Evolutionary conservation across 1,140 invertebrate species (phyloP).

Genomic region (Dinoponera quadriceps): DNA sequence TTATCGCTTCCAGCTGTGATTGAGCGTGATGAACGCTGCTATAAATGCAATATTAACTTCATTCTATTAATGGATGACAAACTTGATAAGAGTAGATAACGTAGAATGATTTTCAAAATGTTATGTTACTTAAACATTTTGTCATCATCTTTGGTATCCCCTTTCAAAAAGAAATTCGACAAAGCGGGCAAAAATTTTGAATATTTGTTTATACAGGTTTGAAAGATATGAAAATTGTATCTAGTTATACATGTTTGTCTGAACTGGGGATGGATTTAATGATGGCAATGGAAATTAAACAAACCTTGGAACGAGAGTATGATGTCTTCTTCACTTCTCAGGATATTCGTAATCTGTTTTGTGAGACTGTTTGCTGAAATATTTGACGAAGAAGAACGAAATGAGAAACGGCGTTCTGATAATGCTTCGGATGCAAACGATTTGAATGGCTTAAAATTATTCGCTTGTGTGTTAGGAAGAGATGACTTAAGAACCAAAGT

Average conservation of each 20-base stretch:
- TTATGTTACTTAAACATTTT: too few relatives aligned
- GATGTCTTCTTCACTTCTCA: constrained; percentile 90
- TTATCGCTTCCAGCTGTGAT: too few relatives aligned
- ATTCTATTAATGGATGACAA: too few relatives aligned
- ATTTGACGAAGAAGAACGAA: constrained; percentile 60
- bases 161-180: background rate
- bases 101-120: too few relatives aligned
- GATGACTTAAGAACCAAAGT: constrained; percentile 69
- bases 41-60: too few relatives aligned
- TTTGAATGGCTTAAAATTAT: constrained; percentile 76
- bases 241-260: constrained; percentile 88
- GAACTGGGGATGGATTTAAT: constrained; percentile 94
- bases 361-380: constrained; percentile 86
- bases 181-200: background rate
- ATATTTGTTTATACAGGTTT: constrained; percentile 75
- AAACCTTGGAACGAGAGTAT: constrained; percentile 90
- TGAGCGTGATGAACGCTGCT: too few relatives aligned
- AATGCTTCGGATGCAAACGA: background rate
- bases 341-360: constrained; percentile 88
- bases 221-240: constrained; percentile 86
- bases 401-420: background rate
- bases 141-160: too few relatives aligned
- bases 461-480: constrained; percentile 78
- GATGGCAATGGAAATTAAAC: constrained; percentile 93
- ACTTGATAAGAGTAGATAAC: too few relatives aligned